Base-by-base conservation (phyloP, 1,140 invertebrate species). In the Aphelenchoides besseyi region DNA sequence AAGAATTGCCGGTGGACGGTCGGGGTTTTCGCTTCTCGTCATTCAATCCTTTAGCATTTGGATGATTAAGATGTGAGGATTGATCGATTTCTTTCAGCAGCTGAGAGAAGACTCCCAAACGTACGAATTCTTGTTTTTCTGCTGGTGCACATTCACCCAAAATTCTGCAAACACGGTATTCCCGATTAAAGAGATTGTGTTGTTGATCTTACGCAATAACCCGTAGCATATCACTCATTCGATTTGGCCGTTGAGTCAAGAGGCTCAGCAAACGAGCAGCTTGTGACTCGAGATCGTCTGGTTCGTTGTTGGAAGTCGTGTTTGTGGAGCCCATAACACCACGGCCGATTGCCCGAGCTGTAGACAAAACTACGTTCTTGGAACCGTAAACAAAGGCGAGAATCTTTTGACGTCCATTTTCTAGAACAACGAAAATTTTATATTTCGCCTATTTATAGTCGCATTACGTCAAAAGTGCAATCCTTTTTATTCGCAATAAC, bases 241-340 rank as follows among this genome's bases (percentile, higher is more conserved):
- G 48, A 9, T 73, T 71, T 8, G 77, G 79, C 32, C 75, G 69
- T 71, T 69, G 55, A 28, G 55, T 59, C 2, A 81, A 62, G 8
- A 71, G 37, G 32, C 33, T 36, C 35, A 68, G 64, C n/a, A 79
- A 18, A 28, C 69, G 68, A 9, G 71, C 74, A 29, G 63, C 63
- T 9, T 55, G 28, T n/a, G 61, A 37, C 5, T 72, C 55, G 29
- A 62, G 52, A 18, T 79, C 78, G 52, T 79, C 77, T 3, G 75
- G 78, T 54, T 80, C 78, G 0, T 77, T 71, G 35, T 71, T 62
- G 2, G 72, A 61, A 35, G 69, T 62, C 16, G 33, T 37, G 3
- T 73, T n/a, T 3, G 74, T 78, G n/a, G 77, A 79, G 36, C 76
- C 76, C 76, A 77, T 79, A 18, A 78, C 76, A 48, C 62, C 76